Percentiles rank a stretch among this genome's conserved stretches.
Evolutionary conservation across 2,888 invertebrate genomes (phyloP).

Genomic region (Odontomyia ornata): DNA sequence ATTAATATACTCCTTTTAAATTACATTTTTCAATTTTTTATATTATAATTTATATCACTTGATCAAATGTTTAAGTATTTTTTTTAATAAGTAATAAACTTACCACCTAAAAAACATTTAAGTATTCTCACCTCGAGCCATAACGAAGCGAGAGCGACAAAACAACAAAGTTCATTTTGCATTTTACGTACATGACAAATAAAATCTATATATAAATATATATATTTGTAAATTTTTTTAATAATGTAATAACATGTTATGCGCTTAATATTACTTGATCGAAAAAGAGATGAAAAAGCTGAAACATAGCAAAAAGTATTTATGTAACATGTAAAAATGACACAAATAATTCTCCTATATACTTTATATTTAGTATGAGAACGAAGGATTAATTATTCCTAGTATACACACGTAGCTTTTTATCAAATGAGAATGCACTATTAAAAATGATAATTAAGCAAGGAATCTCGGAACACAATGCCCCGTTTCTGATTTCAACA

Average conservation of each 20-base stretch:
- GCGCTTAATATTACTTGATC: conserved; percentile 26
- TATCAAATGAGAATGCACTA: neutral
- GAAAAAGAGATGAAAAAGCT: conserved; percentile 3
- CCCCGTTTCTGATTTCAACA: neutral
- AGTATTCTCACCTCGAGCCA: conserved; percentile 10
- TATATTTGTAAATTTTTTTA: conserved; percentile 24
- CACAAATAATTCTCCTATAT: neutral
- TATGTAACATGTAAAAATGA: neutral
- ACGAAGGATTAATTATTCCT: neutral
- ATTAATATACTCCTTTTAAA: conserved; percentile 18
- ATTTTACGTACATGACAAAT: conserved; percentile 18
- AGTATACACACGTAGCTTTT: neutral
- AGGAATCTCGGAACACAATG: conserved; percentile 11
- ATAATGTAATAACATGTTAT: conserved; percentile 9
- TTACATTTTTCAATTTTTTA: conserved; percentile 8
- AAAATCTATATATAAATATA: conserved; percentile 34
- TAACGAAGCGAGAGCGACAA: conserved; percentile 4
- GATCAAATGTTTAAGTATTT: conserved; percentile 29
- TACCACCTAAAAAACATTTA: conserved; percentile 6
- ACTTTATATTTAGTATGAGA: neutral
- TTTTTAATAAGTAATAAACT: conserved; percentile 25
- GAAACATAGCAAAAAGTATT: neutral
- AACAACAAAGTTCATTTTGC: conserved; percentile 8
- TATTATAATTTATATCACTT: conserved; percentile 35
- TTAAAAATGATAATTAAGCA: neutral